Base-by-base conservation (phyloP, 2,113 vertebrate genomes). In the Bothrops jararaca region DNA sequence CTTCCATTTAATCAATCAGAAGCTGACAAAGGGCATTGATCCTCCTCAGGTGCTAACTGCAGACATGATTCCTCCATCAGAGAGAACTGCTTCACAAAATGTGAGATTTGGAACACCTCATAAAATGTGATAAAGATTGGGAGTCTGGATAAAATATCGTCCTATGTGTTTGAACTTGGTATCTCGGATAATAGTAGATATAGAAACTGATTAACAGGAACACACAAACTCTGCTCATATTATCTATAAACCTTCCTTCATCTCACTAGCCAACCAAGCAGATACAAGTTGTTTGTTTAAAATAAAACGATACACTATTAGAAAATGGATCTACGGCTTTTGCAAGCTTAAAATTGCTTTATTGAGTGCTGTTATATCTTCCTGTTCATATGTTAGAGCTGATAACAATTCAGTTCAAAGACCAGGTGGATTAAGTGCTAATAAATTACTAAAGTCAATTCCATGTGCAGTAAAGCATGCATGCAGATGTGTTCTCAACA, bases 11-110 rank as follows among this genome's bases (percentile, higher is more conserved):
- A 99, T 99, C 96, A 99, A 99, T 97, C 98, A 99, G 96, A 99
- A 99, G 96, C 95, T 99, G 95, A 97, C 96, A 23, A 99, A 98
- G 96, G 99, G 99, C 91, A 95, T 98, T 91, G 99, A 99, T 89
- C 99, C 99, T 91, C 99, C 99, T 90, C 99, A 99, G 92, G 97
- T 92, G 92, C 98, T 99, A 91, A 97, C 98, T 93, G 97, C 98
- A 18, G 99, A 99, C 89, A 99, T 99, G 99, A 98, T 99, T 91
- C 99, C 99, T 94, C 99, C 99, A 26, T 98, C 99, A 50, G 99
- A 99, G 95, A 98, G 98, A 85, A 96, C 97, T 39, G 96, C 91
- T 89, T 96, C 98, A 92, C 98, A 98, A 94, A 98, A 98, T 98
- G 99, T 99, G 97, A 97, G 96, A 89, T 86, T 87, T 80, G 93